Evolutionary conservation across 2,797 vertebrate species (phyloP), one percentile per base, ranked within the genome.

Genomic region (Coregonus suidteri): DNA sequence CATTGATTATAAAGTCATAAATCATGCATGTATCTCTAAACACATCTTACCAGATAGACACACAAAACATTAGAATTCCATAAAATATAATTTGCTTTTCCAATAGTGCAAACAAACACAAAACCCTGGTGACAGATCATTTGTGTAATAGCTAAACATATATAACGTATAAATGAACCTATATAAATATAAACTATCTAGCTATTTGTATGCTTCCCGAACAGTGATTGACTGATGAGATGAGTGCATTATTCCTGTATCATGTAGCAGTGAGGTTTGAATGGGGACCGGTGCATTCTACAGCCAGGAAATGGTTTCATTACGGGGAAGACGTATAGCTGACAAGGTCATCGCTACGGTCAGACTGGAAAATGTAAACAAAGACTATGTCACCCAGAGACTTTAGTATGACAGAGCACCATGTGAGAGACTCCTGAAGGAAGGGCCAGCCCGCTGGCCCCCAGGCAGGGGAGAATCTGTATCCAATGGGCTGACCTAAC

Each of bases 351-450:
- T 25, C 25, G 25, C 25, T 25, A 25, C 25, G 25, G 25, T 25
- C 30, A 66, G 18, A 54, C 47, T 3, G 34, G 18, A 34, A 64
- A 4, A 64, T 9, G 25, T 30, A 82, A 6, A 51, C 65, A 75
- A 68, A 79, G 59, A 2, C 52, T 65, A 80, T 34, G 71, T 77
- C 73, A 47, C 52, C 62, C 59, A n/a, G 31, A 68, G 30, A 73
- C 74, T 59, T 62, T 3, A 71, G 68, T 53, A 72, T 71, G 71
- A 84, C 59, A 20, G 59, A 76, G 66, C 34, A 64, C 30, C 56
- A 59, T 37, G 34, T 56, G 37, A 18, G 71, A 34, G 4, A 47
- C 7, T 65, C 20, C 20, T 20, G 62, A 59, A 76, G 11, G 25
- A 47, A 47, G 41, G 41, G 9, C 37, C 41, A 47, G 41, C 9